Evolutionary conservation across 2,888 invertebrate genomes (phyloP), one percentile per base, ranked within the genome.

Genomic region (Zelleria hepariella): DNA sequence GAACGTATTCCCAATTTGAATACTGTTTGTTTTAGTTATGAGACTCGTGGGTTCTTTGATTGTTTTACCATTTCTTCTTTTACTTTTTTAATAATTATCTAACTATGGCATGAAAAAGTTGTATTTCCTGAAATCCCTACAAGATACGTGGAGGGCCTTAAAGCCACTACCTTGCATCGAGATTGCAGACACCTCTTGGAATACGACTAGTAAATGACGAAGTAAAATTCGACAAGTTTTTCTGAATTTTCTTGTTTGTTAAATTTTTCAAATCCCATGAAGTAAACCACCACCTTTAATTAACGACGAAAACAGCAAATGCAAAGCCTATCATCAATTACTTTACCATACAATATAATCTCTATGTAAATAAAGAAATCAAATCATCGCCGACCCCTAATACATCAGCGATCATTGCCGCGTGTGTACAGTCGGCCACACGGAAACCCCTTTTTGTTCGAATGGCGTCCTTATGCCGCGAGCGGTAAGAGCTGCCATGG

Each of bases 1-100:
- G 56, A 58, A 10, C 10, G 32, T 42, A 15, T 42, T 32, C 23
- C 51, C 57, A 58, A 60, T 49, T 58, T 60, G 56, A 32, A 53
- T 53, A 32, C n/a, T 51, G 21, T 58, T 23, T 49, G 26, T 55
- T 27, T 32, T 32, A 10, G 32, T 32, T 15, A 32, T 42, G 42
- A 47, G 20, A n/a, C 10, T 24, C 52, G 18, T n/a, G n/a, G 20
- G 18, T 8, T 42, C 59, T 59, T 52, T 53, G 26, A 53, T 58
- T 53, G 52, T 32, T 58, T 24, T 49, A n/a, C n/a, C n/a, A n/a
- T n/a, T n/a, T n/a, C n/a, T 58, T 26, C 2, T 49, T 58, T 25
- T 25, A 23, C 42, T 49, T 26, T 27, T 5, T 5, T 27, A 55
- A 26, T 7, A 7, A 23, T 53, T 24, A 10, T 53, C 23, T 21